Conservation (phyloP, 1,140 invertebrate species). For the Lepidotrigona ventralis region DNA sequence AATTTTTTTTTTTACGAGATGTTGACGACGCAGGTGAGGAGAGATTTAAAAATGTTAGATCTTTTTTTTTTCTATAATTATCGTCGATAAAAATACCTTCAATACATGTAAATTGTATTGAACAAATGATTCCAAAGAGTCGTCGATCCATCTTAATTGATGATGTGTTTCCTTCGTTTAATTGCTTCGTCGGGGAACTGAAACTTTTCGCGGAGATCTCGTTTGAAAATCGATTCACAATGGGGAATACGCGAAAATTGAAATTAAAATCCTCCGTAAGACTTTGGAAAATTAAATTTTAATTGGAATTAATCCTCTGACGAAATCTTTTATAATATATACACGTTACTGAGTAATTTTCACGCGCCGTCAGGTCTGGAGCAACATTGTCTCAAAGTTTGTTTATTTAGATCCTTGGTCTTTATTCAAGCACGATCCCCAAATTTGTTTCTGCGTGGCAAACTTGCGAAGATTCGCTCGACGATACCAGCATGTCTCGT, state of each 20-base stretch:
- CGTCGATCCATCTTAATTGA: not conserved
- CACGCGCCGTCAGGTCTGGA: too few species aligned
- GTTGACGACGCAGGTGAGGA: not conserved
- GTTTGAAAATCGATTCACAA: not conserved
- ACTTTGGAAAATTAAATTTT: slow-evolving; percentile 5
- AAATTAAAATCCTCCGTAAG: not conserved
- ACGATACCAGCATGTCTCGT: not conserved
- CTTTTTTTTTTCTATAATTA: not conserved
- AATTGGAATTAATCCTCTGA: not conserved
- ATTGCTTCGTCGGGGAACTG: not conserved
- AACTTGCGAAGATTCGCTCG: not conserved
- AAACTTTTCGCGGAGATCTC: not conserved
- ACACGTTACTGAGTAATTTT: too few species aligned
- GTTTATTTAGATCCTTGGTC: not conserved
- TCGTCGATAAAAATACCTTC: not conserved
- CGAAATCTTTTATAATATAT: not conserved
- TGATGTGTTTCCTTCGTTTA: not conserved
- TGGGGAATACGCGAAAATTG: not conserved
- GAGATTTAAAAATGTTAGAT: not conserved
- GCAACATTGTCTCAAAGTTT: too few species aligned
- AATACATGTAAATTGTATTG: not conserved
- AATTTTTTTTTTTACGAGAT: not conserved
- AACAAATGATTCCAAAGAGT: not conserved
- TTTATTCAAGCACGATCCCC: slow-evolving; percentile 2
- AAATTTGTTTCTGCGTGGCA: not conserved